Base-by-base conservation (phyloP, 2,113 vertebrate genomes). In the Kryptolebias marmoratus region DNA sequence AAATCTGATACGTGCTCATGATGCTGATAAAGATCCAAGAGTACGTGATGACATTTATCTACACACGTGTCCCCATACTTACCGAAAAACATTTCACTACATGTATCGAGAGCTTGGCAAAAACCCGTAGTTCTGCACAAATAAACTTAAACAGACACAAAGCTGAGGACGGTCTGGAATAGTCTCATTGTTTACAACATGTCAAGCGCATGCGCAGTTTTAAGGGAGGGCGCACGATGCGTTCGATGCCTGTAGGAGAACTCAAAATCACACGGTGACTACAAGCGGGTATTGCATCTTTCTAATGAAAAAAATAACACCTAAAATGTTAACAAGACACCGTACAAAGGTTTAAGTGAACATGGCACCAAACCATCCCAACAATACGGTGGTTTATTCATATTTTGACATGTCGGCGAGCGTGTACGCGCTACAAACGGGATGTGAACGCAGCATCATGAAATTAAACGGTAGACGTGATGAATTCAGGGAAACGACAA, bases 171-270 rank as follows among this genome's bases (percentile, higher is more conserved):
- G 79, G 88, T 91, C 90, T 91, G 91, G 91, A 90, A 91, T 55
- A 75, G 90, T 73, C 87, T 91, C 91, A 92, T 93, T 95, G 93
- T 94, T 95, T 94, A 94, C 93, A 93, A 92, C 86, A 71, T 71
- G 49, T 30, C 79, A 9, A 77, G 88, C 93, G 93, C 93, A 93
- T 93, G 93, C 92, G 69, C 90, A 79, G 44, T 84, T 72, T 49
- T 48, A 79, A 87, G 82, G 87, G 79, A 88, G 89, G 83, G 86
- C 77, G 56, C 83, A 80, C n/a, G 87, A 31, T 85, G 72, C 85
- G 16, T 89, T 90, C 54, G 1, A 2, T 0, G 13, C 13, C 68
- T 4, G 75, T 87, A 48, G 87, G 80, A 87, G 88, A 87, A 76
- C 27, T 66, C 16, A 31, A 1, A 18, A 1, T 15, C 8, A 1